Percentiles rank a stretch among this genome's conserved stretches.
These are phyloP conservation scores for Byasa hedistus DNA, from an alignment of 2,888 invertebrate species.

Conservation along the genomic window DNA sequence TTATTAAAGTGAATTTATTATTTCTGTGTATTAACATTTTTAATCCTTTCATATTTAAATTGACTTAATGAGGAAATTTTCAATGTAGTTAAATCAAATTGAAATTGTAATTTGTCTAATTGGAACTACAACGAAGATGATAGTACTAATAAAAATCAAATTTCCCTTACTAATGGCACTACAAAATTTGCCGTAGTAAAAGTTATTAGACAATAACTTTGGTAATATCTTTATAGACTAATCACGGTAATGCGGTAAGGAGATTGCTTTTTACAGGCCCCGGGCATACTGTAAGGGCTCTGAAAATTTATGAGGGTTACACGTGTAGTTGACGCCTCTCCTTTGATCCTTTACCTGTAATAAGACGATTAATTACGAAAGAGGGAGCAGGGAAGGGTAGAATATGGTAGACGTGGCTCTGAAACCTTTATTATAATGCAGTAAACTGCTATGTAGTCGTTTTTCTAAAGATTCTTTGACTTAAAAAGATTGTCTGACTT, in stretches of 20 bases:
- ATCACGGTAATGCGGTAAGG: conserved; percentile 24
- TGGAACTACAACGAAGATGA: not conserved
- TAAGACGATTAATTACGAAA: not conserved
- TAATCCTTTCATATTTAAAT: too few relatives aligned
- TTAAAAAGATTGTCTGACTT: too few relatives aligned
- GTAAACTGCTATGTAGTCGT: too few relatives aligned
- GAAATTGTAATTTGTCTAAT: not conserved
- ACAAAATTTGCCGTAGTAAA: conserved; percentile 6
- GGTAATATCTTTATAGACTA: conserved; percentile 17
- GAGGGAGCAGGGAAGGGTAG: not conserved
- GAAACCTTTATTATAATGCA: not conserved
- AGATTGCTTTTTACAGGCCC: conserved; percentile 24
- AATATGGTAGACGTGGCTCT: not conserved
- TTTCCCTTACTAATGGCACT: not conserved
- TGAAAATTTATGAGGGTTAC: conserved; percentile 10
- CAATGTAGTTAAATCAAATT: not conserved
- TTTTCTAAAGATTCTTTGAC: too few relatives aligned
- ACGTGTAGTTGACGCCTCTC: not conserved
- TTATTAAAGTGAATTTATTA: too few relatives aligned
- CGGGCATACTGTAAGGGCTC: not conserved
- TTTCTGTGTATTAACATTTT: too few relatives aligned
- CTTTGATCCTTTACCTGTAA: conserved; percentile 4
- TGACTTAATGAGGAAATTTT: too few relatives aligned
- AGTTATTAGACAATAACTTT: conserved; percentile 12
- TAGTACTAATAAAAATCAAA: not conserved